Percentiles rank a stretch among this genome's conserved stretches.
These are phyloP conservation scores for Lasioglossum albipes DNA, from an alignment of 1,140 invertebrate genomes.

Conservation along the genomic window DNA sequence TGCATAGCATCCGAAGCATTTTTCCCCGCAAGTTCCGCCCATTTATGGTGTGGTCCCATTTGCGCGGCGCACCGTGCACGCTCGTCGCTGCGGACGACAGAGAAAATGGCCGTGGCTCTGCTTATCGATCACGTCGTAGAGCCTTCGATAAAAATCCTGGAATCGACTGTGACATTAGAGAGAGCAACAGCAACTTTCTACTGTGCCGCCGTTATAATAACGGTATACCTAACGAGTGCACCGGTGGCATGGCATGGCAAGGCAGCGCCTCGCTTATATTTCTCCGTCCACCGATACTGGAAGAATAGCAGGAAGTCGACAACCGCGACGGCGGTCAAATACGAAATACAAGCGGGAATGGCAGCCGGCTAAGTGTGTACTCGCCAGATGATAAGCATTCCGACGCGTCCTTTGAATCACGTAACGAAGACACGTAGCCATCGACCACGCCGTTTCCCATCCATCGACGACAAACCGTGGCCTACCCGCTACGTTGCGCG, in stretches of 20 bases:
- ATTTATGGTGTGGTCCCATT: too few species aligned
- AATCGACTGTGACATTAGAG: conserved; percentile 17
- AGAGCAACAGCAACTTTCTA: conserved; percentile 42
- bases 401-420: conserved; percentile 49
- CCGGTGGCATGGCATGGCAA: background rate
- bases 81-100: background rate
- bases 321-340: conserved; percentile 53
- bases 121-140: background rate
- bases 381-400: conserved; percentile 50
- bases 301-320: conserved; percentile 54
- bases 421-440: conserved; percentile 59
- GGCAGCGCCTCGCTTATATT: conserved; percentile 12
- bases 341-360: conserved; percentile 24
- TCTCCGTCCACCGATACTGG: conserved; percentile 41
- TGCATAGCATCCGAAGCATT: too few species aligned
- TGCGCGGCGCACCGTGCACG: too few species aligned
- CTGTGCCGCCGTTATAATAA: conserved; percentile 53
- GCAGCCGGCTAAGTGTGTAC: background rate
- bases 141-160: background rate
- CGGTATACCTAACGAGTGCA: conserved; percentile 34
- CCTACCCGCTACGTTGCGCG: too few species aligned
- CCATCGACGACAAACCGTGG: background rate
- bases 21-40: too few species aligned
- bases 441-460: conserved; percentile 34
- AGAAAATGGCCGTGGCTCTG: background rate